Evolutionary conservation across 2,797 vertebrate genomes (phyloP), one percentile per base, ranked within the genome.

Genomic region (Argya squamiceps): DNA sequence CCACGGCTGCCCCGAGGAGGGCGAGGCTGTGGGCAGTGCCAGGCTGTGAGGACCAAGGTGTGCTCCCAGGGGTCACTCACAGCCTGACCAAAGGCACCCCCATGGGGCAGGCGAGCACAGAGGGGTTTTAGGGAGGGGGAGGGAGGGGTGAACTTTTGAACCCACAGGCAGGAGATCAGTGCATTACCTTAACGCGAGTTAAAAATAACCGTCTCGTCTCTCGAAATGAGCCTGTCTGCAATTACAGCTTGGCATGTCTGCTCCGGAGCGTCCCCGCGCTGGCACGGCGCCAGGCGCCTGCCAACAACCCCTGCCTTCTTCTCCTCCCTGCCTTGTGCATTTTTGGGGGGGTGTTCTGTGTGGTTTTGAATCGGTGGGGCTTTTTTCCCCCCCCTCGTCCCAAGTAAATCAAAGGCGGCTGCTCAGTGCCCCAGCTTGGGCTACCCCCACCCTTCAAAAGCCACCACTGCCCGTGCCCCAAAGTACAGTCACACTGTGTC

Each of bases 171-270:
- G 93, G 84, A 94, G 96, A 94, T 92, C 96, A 82, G 96, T 95
- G 98, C 96, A 94, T 98, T 98, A 98, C 98, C 98, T 99, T 98
- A 98, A 98, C 97, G 89, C 91, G 96, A 98, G 98, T 98, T 98
- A 99, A 98, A 98, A 98, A 99, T 98, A 99, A 98, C 98, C 94
- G 97, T 98, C 98, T 98, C 97, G 98, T 98, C 98, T 97, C 98
- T 98, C 97, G 98, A 98, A 98, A 99, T 97, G 98, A 99, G 98
- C 98, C 97, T 98, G 97, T 99, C 98, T 98, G 98, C 98, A 98
- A 98, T 98, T 98, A 98, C 97, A 98, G 98, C 98, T 97, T 98
- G 98, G 98, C 98, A 98, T 96, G 97, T 97, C 97, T 97, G 97
- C 97, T 92, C 97, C 64, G n/a, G 83, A 95, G 97, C 97, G 95